Evolutionary conservation across 2,797 vertebrate genomes (phyloP).

Genomic region (Danio choprae): DNA sequence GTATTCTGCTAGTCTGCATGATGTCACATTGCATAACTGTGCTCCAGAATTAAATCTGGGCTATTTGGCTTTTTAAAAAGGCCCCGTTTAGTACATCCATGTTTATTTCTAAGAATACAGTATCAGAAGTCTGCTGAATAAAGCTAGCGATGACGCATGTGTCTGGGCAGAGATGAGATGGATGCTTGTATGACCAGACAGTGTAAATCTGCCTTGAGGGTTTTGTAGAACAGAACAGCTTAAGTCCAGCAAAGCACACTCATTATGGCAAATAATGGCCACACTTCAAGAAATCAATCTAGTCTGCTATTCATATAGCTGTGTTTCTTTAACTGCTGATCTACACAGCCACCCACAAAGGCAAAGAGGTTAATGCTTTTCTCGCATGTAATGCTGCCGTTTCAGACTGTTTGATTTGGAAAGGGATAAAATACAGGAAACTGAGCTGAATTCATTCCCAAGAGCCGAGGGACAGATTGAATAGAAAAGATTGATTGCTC

Average conservation of each 20-base stretch:
- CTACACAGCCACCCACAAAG: conserved; percentile 26
- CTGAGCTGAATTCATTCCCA: conserved; percentile 56
- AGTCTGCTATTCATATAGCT: background rate
- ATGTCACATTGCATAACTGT: background rate
- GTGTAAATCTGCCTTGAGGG: conserved; percentile 45
- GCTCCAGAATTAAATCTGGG: background rate
- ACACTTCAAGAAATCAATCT: conserved; percentile 41
- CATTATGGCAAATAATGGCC: conserved; percentile 54
- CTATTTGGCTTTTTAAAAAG: background rate
- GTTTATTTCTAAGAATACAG: background rate
- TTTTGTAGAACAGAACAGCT: conserved; percentile 60
- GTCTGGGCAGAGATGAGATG: conserved; percentile 31
- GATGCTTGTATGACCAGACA: conserved; percentile 6
- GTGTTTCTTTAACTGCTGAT: conserved; percentile 6
- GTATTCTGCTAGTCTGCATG: background rate
- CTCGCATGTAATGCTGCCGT: conserved; percentile 48
- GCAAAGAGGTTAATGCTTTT: conserved; percentile 52
- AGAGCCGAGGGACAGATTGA: conserved; percentile 47
- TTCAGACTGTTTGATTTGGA: conserved; percentile 37
- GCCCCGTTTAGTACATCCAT: background rate
- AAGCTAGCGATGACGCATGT: conserved; percentile 16
- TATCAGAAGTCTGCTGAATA: background rate
- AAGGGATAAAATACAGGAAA: conserved; percentile 39
- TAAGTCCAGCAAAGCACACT: conserved; percentile 57
- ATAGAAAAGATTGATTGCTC: conserved; percentile 55